Evolutionary conservation across 2,113 vertebrate genomes (phyloP).

Genomic region (Meriones unguiculatus): DNA sequence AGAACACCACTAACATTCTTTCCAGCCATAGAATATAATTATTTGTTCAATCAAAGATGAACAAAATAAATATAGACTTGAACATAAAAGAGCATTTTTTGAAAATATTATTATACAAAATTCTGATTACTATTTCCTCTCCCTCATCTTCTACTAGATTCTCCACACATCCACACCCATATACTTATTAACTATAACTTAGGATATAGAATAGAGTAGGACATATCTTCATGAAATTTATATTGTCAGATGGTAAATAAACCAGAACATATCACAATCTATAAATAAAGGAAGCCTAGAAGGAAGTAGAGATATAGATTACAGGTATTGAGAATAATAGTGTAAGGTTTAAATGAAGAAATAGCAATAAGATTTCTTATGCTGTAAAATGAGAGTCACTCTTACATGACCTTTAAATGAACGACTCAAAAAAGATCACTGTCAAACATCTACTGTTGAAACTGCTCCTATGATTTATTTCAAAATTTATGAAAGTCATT

Average conservation of each 20-base stretch:
- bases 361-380: neutral
- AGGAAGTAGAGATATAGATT: neutral
- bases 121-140: neutral
- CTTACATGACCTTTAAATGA: slow-evolving; percentile 28
- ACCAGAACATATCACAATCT: neutral
- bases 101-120: neutral
- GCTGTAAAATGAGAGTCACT: neutral
- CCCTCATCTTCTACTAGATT: neutral
- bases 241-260: neutral
- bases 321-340: neutral
- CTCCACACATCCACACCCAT: neutral
- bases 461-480: neutral
- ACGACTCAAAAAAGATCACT: neutral
- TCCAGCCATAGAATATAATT: neutral
- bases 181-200: neutral
- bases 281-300: neutral
- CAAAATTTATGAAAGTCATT: slow-evolving; percentile 8
- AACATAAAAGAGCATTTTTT: neutral
- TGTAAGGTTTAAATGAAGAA: neutral
- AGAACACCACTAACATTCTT: neutral
- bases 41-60: neutral
- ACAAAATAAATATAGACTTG: slow-evolving; percentile 8
- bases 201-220: neutral
- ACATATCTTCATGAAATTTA: neutral
- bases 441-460: neutral